Conservation (phyloP, 2,797 vertebrate species). For the Amniataba percoides region DNA sequence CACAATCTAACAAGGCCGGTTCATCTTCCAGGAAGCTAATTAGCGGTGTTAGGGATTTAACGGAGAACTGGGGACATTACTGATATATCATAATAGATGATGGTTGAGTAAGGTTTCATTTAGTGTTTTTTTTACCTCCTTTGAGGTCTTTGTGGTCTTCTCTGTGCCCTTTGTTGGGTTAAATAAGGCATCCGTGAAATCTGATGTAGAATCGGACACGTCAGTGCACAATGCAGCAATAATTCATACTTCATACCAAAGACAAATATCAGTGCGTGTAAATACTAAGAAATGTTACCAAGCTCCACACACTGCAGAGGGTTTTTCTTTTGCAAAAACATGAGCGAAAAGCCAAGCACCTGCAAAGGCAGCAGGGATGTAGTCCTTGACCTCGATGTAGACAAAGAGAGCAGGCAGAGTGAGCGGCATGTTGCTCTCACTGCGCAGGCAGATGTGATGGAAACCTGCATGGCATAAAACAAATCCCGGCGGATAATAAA, state of each 20-base stretch:
- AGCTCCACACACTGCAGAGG: not conserved
- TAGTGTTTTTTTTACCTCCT: constrained; percentile 73
- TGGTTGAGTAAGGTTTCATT: not conserved
- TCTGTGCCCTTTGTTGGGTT: constrained; percentile 91
- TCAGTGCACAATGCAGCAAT: constrained; percentile 24
- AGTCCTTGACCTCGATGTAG: constrained; percentile 97
- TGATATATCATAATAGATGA: constrained; percentile 3
- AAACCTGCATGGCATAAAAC: constrained; percentile 87
- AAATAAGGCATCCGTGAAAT: constrained; percentile 96
- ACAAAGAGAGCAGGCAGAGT: constrained; percentile 94
- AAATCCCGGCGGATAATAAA: constrained; percentile 45
- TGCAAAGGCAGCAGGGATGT: constrained; percentile 95
- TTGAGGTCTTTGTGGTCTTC: constrained; percentile 81
- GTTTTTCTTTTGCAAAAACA: constrained; percentile 21
- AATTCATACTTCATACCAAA: constrained; percentile 6
- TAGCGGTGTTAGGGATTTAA: constrained; percentile 45
- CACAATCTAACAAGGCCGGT: constrained; percentile 38
- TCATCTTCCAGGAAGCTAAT: constrained; percentile 53
- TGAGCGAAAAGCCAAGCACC: constrained; percentile 80
- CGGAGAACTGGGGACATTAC: constrained; percentile 22
- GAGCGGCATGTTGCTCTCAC: constrained; percentile 94
- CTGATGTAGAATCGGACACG: constrained; percentile 76
- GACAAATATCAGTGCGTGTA: constrained; percentile 3
- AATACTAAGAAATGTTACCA: not conserved
- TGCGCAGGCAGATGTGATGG: constrained; percentile 94